Conservation (phyloP, 2,797 vertebrate species). For the Melanogrammus aeglefinus region DNA sequence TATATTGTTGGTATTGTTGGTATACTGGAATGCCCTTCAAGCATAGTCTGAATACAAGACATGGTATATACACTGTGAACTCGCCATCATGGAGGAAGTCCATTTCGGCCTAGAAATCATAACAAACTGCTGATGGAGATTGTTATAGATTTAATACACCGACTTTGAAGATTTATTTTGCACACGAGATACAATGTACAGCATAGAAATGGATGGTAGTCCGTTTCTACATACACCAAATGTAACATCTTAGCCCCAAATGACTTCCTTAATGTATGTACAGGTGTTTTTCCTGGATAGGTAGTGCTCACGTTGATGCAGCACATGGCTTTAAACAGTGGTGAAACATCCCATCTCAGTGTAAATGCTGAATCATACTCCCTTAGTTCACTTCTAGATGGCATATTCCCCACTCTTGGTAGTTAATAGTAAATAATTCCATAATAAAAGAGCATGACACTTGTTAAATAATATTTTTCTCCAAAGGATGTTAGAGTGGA, state of each 20-base stretch:
- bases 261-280: constrained; percentile 29
- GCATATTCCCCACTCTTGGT: not conserved
- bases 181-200: constrained; percentile 17
- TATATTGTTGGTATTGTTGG: constrained; percentile 33
- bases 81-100: not conserved
- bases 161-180: constrained; percentile 28
- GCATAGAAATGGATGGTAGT: not conserved
- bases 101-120: not conserved
- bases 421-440: not conserved
- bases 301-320: constrained; percentile 18
- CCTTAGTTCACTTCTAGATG: not conserved
- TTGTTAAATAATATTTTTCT: not conserved
- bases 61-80: not conserved
- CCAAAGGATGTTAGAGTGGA: not conserved
- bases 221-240: not conserved
- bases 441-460: not conserved
- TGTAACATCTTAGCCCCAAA: not conserved
- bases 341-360: constrained; percentile 13
- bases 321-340: constrained; percentile 8
- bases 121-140: not conserved
- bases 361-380: not conserved
- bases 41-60: constrained; percentile 43
- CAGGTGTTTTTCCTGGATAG: constrained; percentile 2
- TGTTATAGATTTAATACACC: not conserved
- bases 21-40: constrained; percentile 34